Conservation (phyloP, 2,797 vertebrate genomes). For the Calcarius lapponicus region DNA sequence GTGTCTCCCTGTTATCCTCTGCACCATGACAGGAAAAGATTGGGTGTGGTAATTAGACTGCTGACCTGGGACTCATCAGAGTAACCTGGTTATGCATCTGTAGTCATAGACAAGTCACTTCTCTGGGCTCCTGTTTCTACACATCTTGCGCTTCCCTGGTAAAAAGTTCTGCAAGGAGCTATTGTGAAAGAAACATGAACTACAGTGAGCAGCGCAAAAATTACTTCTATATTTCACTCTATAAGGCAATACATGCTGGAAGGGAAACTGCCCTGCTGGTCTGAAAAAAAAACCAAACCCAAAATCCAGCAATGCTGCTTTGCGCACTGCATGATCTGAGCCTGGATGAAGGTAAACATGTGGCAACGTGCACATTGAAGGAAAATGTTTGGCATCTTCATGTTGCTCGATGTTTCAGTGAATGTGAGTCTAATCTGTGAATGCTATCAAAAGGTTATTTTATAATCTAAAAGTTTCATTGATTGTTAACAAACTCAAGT, state of each 20-base stretch:
- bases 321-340: not conserved
- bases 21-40: slow-evolving; percentile 18
- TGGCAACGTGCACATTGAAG: not conserved
- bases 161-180: not conserved
- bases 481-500: not conserved
- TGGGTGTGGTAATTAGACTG: slow-evolving; percentile 39
- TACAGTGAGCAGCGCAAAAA: not conserved
- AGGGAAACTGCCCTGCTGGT: not conserved
- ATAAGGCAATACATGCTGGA: not conserved
- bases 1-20: slow-evolving; percentile 2
- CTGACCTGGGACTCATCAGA: slow-evolving; percentile 11
- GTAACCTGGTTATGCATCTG: slow-evolving; percentile 6
- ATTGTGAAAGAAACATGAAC: not conserved
- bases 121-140: not conserved
- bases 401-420: not conserved
- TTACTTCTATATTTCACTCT: not conserved
- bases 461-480: not conserved
- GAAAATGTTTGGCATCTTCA: not conserved
- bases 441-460: not conserved
- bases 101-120: not conserved
- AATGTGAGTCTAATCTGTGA: not conserved
- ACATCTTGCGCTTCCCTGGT: not conserved
- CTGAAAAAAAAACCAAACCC: rapidly evolving
- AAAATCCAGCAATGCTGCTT: not conserved
- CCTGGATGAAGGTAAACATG: not conserved